These are phyloP conservation scores for Mythimna pallens DNA, from an alignment of 2,888 invertebrate genomes.

Conservation along the genomic window DNA sequence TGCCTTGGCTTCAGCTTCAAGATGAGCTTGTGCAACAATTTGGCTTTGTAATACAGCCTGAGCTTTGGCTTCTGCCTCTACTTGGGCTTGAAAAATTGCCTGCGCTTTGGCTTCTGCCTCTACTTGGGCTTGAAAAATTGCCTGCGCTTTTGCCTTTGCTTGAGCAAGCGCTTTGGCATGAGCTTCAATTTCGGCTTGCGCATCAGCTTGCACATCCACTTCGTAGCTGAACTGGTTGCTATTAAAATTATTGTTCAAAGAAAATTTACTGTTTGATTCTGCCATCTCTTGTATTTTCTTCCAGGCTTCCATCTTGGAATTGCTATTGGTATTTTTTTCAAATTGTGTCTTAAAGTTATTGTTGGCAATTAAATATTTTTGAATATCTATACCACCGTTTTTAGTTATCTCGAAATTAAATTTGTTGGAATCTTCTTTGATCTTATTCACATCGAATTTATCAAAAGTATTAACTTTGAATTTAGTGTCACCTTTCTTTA, in stretches of 20 bases:
- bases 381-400: neutral
- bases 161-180: slow-evolving; percentile 17
- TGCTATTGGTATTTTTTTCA: neutral
- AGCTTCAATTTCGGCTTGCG: slow-evolving; percentile 15
- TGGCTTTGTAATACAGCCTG: neutral
- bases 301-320: neutral
- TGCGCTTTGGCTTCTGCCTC: neutral
- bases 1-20: neutral
- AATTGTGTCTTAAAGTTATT: slow-evolving; percentile 1
- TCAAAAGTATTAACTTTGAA: slow-evolving; percentile 6
- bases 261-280: neutral
- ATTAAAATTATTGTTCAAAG: slow-evolving; percentile 8
- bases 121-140: slow-evolving; percentile 7
- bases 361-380: slow-evolving; percentile 4
- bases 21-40: neutral
- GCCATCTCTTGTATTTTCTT: neutral
- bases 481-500: slow-evolving; percentile 9
- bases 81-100: slow-evolving; percentile 7
- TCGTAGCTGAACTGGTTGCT: slow-evolving; percentile 15
- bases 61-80: neutral
- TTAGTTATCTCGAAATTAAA: neutral
- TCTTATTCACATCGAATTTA: slow-evolving; percentile 15
- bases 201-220: neutral
- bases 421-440: neutral
- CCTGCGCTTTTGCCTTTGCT: neutral